Evolutionary conservation across 1,140 invertebrate species (phyloP).

Genomic region (Diplogasteroides magnus): DNA sequence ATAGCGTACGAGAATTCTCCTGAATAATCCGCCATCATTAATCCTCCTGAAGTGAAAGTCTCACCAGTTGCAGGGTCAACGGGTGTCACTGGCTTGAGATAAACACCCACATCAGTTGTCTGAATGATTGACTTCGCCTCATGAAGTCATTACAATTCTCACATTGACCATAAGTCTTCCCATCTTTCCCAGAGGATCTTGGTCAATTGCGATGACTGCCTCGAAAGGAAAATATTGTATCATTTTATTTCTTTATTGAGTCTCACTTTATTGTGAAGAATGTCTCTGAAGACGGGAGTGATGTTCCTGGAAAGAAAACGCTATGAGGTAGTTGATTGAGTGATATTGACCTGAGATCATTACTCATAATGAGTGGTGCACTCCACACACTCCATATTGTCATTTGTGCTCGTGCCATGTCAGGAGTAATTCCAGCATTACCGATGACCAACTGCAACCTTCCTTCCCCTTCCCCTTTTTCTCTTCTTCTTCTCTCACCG

Average conservation of each 20-base stretch:
- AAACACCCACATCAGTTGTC: constrained; percentile 36
- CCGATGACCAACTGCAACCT: constrained; percentile 78
- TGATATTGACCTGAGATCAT: constrained; percentile 68
- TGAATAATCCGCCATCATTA: too few relatives aligned
- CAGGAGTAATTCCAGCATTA: constrained; percentile 88
- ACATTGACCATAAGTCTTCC: constrained; percentile 48
- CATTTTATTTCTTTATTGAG: too few relatives aligned
- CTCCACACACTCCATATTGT: constrained; percentile 94
- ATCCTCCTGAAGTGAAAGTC: too few relatives aligned
- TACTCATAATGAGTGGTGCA: constrained; percentile 90
- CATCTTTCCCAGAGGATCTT: constrained; percentile 80
- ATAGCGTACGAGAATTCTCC: constrained; percentile 33
- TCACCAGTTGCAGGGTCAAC: constrained; percentile 9
- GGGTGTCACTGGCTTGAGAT: constrained; percentile 46
- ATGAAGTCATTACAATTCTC: constrained; percentile 7
- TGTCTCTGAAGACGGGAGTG: constrained; percentile 78
- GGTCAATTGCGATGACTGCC: constrained; percentile 88
- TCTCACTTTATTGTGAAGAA: constrained; percentile 84
- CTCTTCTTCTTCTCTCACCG: too few relatives aligned
- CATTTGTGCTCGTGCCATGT: constrained; percentile 93
- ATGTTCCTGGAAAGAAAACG: constrained; percentile 63
- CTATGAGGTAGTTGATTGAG: not conserved
- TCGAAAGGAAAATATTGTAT: too few relatives aligned
- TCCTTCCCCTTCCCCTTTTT: too few relatives aligned
- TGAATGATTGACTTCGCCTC: constrained; percentile 9